phyloP scores from a whole-genome alignment of 2,113 vertebrate genomes.

The Cyphomyrus discorhynchus region DNA sequence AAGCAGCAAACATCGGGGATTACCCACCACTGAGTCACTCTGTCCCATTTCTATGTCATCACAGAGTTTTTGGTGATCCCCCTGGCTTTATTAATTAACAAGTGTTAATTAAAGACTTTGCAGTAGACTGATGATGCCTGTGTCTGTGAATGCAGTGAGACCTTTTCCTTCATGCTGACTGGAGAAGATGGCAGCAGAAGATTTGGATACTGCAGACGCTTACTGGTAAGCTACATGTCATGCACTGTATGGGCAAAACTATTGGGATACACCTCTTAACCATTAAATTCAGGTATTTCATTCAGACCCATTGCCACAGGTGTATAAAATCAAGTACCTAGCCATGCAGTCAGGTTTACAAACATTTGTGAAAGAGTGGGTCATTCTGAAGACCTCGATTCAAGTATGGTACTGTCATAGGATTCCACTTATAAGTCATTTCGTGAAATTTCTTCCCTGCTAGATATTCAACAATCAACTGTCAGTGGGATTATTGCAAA shows the following conservation, averaged over 20 bases:
- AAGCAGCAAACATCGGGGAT: background rate
- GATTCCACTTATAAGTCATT: background rate
- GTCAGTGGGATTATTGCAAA: background rate
- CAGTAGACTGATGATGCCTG: background rate
- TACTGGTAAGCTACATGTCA: conserved; percentile 61
- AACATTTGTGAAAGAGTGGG: background rate
- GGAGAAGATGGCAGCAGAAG: conserved; percentile 93
- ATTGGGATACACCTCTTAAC: background rate
- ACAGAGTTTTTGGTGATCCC: background rate
- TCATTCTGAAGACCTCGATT: background rate
- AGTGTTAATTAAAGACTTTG: background rate
- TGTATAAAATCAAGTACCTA: background rate
- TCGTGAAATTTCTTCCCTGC: background rate
- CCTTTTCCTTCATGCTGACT: conserved; percentile 98
- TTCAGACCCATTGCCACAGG: background rate
- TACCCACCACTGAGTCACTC: background rate
- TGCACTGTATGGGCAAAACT: background rate
- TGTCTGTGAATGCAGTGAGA: conserved; percentile 73
- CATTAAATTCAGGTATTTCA: background rate
- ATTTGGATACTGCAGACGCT: conserved; percentile 93
- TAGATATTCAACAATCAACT: background rate
- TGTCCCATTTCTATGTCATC: background rate
- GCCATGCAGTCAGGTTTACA: background rate
- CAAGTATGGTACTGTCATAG: background rate
- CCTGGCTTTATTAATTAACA: background rate